Evolutionary conservation across 2,797 vertebrate genomes (phyloP), one percentile per base, ranked within the genome.

Genomic region (Carapus acus): DNA sequence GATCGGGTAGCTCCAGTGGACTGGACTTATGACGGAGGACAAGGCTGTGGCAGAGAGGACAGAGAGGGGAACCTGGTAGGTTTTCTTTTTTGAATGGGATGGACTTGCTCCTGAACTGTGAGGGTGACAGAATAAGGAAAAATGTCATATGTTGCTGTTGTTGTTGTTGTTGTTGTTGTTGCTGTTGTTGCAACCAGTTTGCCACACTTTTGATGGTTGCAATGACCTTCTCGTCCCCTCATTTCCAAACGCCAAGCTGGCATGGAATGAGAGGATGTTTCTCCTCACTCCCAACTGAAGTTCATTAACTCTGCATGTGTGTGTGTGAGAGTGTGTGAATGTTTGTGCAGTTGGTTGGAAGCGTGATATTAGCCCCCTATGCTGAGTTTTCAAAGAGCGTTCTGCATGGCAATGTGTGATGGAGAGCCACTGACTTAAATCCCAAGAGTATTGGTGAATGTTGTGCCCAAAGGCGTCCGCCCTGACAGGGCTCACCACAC

Each of bases 11-110:
- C 73, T 73, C 69, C 62, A 19, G 14, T 33, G 31, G 11, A n/a
- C 49, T 43, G 71, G 80, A 78, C 65, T 58, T 62, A 83, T 83
- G 80, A 86, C 67, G 54, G 73, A 79, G 62, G 74, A 73, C 48
- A 73, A 58, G 61, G 39, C 70, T 38, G 49, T 55, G 55, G 18
- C 67, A 60, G 36, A 47, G 41, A 58, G 62, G 69, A 56, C 72
- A 67, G 59, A 69, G 36, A 77, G 58, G 65, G 69, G 59, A 19
- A 67, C 72, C 63, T 13, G 83, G 83, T 87, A 71, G 85, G 83
- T 84, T 46, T 48, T 11, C 58, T 40, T 15, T n/a, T 50, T 63
- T 61, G 33, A 19, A 64, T 3, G 2, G 34, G 8, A 29, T n/a
- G n/a, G n/a, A 24, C 13, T 36, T 36, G 34, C n/a, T 36, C 14